Base-by-base conservation (phyloP, 2,888 invertebrate species). In the Hirtodrosophila cameraria region DNA sequence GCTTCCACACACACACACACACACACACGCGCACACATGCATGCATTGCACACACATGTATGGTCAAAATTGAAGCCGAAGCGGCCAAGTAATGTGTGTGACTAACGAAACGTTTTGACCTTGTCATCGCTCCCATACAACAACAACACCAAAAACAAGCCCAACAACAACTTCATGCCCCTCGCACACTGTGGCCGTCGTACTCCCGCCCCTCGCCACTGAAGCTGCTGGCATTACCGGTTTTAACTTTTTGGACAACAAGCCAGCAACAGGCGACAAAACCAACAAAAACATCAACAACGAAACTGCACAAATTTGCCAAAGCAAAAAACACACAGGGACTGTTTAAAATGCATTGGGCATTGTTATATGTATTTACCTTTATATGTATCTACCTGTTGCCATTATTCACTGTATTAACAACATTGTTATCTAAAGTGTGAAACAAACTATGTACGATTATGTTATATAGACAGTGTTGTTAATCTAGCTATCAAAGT, bases 61-160 rank as follows among this genome's bases (percentile, higher is more conserved):
- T 67, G 61, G 33, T 46, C 48, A 59, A 72, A 63, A 57, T 43
- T 67, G 42, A 42, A 54, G 55, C 53, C 48, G 42, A 71, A 60
- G 36, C 38, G 43, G 28, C 31, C 41, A 64, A 64, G 45, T 53
- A 42, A 23, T 49, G n/a, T n/a, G 41, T 61, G 42, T 50, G 41
- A 61, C 70, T 73, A 64, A 72, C 63, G 58, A 63, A 75, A 39
- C 58, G 42, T 45, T 45, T 52, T 69, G 86, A 85, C 80, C 80
- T 80, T 80, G 80, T 62, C 68, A 35, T 39, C 67, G 60, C 70
- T 69, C 66, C 64, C 33, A 61, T n/a, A 27, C 33, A 60, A 48
- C 25, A 50, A 33, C 54, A 50, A 28, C 13, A 42, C 27, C 28
- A 48, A 25, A 28, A 15, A 36, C 9, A 41, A n/a, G 11, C 8